A percentile compares a stretch with the other conserved stretches of the same genome.
These are phyloP conservation scores for Vanessa cardui DNA, from an alignment of 2,888 invertebrate genomes.

Conservation along the genomic window DNA sequence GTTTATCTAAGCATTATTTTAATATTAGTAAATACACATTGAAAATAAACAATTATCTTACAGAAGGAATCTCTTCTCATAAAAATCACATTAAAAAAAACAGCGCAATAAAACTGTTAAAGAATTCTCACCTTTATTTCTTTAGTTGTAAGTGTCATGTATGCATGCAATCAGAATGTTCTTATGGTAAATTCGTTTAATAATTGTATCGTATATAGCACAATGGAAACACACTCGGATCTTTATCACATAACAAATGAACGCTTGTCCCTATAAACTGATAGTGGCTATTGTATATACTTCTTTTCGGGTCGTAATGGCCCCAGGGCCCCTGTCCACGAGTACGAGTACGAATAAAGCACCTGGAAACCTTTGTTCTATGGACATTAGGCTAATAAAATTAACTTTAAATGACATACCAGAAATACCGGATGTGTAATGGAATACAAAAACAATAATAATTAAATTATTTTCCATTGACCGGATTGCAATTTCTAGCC, in stretches of 20 bases:
- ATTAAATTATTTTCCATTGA: neutral
- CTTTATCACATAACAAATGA: conserved; percentile 36
- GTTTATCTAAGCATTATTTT: too few species aligned
- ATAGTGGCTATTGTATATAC: conserved; percentile 9
- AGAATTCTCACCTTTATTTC: too few species aligned
- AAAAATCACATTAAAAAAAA: too few species aligned
- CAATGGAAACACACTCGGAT: conserved; percentile 38
- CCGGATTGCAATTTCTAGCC: neutral
- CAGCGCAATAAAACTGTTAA: too few species aligned
- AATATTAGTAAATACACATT: too few species aligned
- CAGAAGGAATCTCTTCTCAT: too few species aligned
- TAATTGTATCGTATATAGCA: neutral
- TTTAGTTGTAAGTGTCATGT: too few species aligned
- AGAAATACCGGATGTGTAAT: neutral
- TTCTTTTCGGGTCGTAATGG: conserved; percentile 14
- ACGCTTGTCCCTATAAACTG: conserved; percentile 28
- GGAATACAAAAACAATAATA: too few species aligned
- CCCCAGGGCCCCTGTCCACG: neutral
- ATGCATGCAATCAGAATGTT: too few species aligned
- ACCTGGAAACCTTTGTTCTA: conserved; percentile 4
- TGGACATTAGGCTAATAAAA: neutral
- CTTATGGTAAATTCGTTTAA: neutral
- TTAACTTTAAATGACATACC: neutral
- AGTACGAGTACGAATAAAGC: neutral
- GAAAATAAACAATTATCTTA: too few species aligned